Percentiles rank a stretch among this genome's conserved stretches.
Conservation (phyloP, 2,888 invertebrate species). For the Caenorhabditis sinica region DNA sequence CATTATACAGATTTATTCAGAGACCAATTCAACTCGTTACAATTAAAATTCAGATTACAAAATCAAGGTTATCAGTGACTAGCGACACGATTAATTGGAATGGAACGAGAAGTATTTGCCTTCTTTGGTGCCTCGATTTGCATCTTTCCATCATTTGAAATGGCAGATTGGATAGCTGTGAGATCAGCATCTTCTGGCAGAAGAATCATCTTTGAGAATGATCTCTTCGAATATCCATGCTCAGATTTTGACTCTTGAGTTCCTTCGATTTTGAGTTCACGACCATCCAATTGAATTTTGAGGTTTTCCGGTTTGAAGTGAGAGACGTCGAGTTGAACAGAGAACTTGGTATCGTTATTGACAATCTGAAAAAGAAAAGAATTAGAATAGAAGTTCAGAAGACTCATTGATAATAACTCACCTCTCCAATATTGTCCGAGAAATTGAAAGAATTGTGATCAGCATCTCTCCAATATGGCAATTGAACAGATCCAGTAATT, state of each 20-base stretch:
- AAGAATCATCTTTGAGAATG: conserved; percentile 55
- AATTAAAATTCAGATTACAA: neutral
- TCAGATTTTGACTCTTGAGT: conserved; percentile 56
- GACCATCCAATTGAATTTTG: conserved; percentile 63
- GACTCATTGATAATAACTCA: neutral
- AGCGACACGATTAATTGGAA: conserved; percentile 17
- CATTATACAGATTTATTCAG: neutral
- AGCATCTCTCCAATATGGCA: conserved; percentile 50
- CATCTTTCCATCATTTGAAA: conserved; percentile 31
- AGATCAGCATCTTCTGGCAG: conserved; percentile 64
- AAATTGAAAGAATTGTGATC: conserved; percentile 39
- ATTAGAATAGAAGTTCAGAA: too few species aligned
- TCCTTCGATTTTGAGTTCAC: conserved; percentile 61
- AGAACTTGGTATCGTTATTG: conserved; percentile 51
- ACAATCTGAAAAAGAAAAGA: conserved; percentile 39
- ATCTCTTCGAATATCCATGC: conserved; percentile 53
- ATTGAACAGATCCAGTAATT: conserved; percentile 17
- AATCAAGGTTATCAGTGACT: neutral
- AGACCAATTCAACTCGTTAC: neutral
- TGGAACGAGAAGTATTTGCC: conserved; percentile 20
- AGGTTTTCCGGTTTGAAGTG: conserved; percentile 64
- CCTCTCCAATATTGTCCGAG: conserved; percentile 44
- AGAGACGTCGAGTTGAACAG: conserved; percentile 44
- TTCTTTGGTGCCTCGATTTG: conserved; percentile 25
- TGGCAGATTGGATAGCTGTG: conserved; percentile 35